Evolutionary conservation across 2,888 invertebrate genomes (phyloP).

Genomic region (Tenthredo amoena): DNA sequence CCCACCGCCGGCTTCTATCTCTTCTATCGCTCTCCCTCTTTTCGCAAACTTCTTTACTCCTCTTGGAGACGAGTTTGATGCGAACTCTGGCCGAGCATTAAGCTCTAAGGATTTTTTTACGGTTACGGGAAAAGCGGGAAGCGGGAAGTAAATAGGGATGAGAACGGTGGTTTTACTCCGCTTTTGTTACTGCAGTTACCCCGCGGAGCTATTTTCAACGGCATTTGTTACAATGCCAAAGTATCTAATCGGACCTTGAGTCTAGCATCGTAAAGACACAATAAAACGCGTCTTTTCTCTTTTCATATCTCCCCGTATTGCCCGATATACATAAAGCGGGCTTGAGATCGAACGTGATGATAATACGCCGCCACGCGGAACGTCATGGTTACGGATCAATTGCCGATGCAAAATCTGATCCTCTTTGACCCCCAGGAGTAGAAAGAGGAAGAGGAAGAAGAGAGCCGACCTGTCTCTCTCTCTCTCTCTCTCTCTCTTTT

Average conservation of each 20-base stretch:
- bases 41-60: slow-evolving; percentile 27
- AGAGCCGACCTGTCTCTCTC: slow-evolving; percentile 37
- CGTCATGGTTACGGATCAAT: slow-evolving; percentile 49
- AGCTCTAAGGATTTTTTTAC: slow-evolving; percentile 29
- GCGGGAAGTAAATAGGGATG: neutral
- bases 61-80: slow-evolving; percentile 13
- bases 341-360: slow-evolving; percentile 44
- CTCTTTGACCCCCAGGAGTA: slow-evolving; percentile 36
- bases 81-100: slow-evolving; percentile 5
- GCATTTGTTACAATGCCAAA: neutral
- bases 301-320: neutral
- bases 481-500: slow-evolving; percentile 47
- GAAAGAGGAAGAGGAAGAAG: neutral
- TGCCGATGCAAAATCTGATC: slow-evolving; percentile 50
- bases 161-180: neutral
- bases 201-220: slow-evolving; percentile 6
- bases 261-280: neutral
- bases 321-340: slow-evolving; percentile 19
- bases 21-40: neutral
- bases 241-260: neutral
- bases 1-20: neutral
- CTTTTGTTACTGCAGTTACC: neutral
- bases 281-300: neutral
- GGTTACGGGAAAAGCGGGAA: neutral
- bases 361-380: slow-evolving; percentile 29